Evolutionary conservation across 2,113 vertebrate genomes (phyloP), one percentile per base, ranked within the genome.

Genomic region (Enhydra lutris): DNA sequence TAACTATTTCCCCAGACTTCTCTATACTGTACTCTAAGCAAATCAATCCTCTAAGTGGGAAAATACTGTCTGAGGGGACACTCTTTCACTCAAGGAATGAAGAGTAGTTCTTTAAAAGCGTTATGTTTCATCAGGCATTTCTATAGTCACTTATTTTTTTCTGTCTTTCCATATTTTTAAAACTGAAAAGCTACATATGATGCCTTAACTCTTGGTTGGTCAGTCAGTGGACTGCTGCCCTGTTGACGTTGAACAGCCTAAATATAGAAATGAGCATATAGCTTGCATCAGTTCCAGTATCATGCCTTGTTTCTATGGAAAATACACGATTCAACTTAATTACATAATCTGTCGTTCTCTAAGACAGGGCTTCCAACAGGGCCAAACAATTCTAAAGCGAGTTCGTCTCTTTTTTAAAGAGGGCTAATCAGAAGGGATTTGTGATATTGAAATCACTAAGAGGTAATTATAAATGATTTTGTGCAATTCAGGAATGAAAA

Each of bases 361-460:
- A 81, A 97, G 97, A 96, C 95, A 42, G 52, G 96, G 96, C 97
- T 96, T 97, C 97, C 98, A 97, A 89, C 97, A 96, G 98, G 97
- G 98, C 93, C 92, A 86, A 97, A 97, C 95, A 93, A 97, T 96
- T 83, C 94, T 50, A 73, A 96, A 96, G 82, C 78, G 6, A 50
- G 95, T 89, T 97, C 7, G 14, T 89, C 86, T 97, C 84, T 94
- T 81, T 89, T 92, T 94, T 73, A 81, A 94, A 95, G 96, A 97
- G 92, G 55, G 92, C 97, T 98, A 97, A 98, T 98, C 97, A 98
- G 97, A 95, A 95, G 94, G 97, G 97, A 97, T 98, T 98, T 97
- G 97, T 95, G 95, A 97, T 98, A 98, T 87, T 95, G 91, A 93
- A 98, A 98, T 98, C 97, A 95, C 97, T 85, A 74, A 97, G 97